A percentile compares a stretch with the other conserved stretches of the same genome.
Conservation (phyloP, 2,888 invertebrate genomes). For the Pseudolycoriella hygida region DNA sequence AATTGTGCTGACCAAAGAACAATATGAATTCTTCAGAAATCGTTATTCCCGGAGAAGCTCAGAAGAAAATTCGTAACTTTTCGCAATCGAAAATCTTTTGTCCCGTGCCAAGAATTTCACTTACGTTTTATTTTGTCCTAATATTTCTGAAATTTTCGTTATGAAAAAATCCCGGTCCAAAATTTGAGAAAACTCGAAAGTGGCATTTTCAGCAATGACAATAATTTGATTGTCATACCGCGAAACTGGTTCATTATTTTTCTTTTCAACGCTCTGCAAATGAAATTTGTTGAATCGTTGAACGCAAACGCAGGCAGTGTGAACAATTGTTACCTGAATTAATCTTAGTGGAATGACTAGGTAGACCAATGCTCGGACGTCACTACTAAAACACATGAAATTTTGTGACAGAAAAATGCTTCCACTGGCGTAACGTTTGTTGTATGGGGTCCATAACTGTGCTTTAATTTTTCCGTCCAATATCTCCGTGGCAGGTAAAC, state of each 20-base stretch:
- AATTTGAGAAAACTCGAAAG: constrained; percentile 78
- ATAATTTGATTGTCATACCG: constrained; percentile 38
- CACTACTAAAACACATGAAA: constrained; percentile 91
- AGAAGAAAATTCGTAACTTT: too few species aligned
- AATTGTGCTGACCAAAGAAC: too few species aligned
- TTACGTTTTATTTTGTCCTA: constrained; percentile 43
- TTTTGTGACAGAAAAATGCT: constrained; percentile 81
- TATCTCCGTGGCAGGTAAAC: constrained; percentile 78
- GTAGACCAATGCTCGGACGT: constrained; percentile 63
- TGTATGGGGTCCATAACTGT: constrained; percentile 59
- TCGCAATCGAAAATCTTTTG: too few species aligned
- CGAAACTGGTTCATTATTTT: constrained; percentile 24
- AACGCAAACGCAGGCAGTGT: too few species aligned
- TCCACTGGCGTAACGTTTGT: constrained; percentile 77
- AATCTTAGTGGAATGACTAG: constrained; percentile 80
- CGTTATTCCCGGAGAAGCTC: too few species aligned
- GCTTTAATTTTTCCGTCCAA: constrained; percentile 88
- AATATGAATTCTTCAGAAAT: too few species aligned
- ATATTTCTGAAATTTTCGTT: constrained; percentile 73
- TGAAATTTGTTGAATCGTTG: constrained; percentile 11
- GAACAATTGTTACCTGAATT: constrained; percentile 40
- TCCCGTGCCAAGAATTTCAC: constrained; percentile 2
- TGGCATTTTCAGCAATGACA: constrained; percentile 64
- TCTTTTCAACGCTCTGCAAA: constrained; percentile 25
- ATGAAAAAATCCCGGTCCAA: constrained; percentile 76